Percentiles rank a stretch among this genome's conserved stretches.
These are phyloP conservation scores for Beris chalybata DNA, from an alignment of 2,888 invertebrate genomes.

Conservation along the genomic window DNA sequence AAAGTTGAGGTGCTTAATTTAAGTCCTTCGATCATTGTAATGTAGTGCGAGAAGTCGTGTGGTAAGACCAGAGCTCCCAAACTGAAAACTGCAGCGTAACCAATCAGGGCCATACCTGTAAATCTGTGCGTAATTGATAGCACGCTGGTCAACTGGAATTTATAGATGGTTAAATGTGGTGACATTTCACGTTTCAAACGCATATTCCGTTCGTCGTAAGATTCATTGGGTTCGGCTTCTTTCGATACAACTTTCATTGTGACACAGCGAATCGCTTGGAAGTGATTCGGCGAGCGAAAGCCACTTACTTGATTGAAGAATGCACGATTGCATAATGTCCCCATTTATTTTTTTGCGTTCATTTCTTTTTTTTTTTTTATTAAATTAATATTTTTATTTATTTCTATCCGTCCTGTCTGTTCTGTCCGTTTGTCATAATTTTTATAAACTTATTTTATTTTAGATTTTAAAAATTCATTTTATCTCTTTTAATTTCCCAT, in stretches of 20 bases:
- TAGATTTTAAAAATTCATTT: too few species aligned
- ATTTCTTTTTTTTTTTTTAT: too few species aligned
- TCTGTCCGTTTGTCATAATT: too few species aligned
- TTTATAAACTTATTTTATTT: too few species aligned
- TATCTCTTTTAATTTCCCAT: too few species aligned
- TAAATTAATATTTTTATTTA: too few species aligned
- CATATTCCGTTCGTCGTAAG: constrained; percentile 70
- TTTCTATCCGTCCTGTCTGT: too few species aligned
- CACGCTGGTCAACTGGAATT: constrained; percentile 74
- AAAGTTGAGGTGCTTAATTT: constrained; percentile 62
- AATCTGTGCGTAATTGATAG: constrained; percentile 85
- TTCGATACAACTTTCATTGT: constrained; percentile 61
- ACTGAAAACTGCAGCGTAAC: constrained; percentile 63
- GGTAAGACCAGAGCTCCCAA: constrained; percentile 65
- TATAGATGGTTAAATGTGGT: constrained; percentile 84
- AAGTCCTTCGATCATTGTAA: constrained; percentile 63
- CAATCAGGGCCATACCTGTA: constrained; percentile 64
- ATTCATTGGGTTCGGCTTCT: constrained; percentile 58
- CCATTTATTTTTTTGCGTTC: too few species aligned
- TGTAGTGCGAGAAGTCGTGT: constrained; percentile 64
- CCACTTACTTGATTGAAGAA: constrained; percentile 8
- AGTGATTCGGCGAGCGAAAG: constrained; percentile 8
- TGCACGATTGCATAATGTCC: constrained; percentile 15
- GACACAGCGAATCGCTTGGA: constrained; percentile 44
- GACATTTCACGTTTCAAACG: constrained; percentile 77